Percentiles rank a stretch among this genome's conserved stretches.
These are phyloP conservation scores for Drosophila tristis DNA, from an alignment of 1,140 invertebrate genomes.

Conservation along the genomic window DNA sequence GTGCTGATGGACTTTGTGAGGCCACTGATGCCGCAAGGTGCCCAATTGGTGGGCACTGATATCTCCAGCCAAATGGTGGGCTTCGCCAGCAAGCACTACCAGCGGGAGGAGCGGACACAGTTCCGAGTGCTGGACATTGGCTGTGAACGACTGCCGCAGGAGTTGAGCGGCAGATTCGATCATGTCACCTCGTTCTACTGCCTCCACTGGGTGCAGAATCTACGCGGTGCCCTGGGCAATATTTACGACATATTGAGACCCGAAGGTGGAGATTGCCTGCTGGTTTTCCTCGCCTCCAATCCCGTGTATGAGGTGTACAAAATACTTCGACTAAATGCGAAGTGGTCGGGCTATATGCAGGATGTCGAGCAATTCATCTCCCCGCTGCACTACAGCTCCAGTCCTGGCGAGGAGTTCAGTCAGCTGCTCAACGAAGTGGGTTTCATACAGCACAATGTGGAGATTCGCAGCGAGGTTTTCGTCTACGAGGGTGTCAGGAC, in stretches of 20 bases:
- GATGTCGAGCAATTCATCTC: slow-evolving; percentile 88
- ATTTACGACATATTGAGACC: slow-evolving; percentile 52
- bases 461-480: slow-evolving; percentile 87
- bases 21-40: slow-evolving; percentile 86
- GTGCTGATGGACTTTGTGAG: slow-evolving; percentile 89
- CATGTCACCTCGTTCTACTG: slow-evolving; percentile 93
- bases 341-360: slow-evolving; percentile 89
- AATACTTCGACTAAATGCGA: slow-evolving; percentile 85
- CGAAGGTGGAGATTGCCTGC: slow-evolving; percentile 87
- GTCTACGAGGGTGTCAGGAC: slow-evolving; percentile 86
- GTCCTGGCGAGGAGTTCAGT: slow-evolving; percentile 87
- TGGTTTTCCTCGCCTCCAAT: slow-evolving; percentile 90
- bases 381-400: slow-evolving; percentile 87
- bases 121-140: slow-evolving; percentile 89
- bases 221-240: slow-evolving; percentile 86
- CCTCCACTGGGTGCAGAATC: slow-evolving; percentile 92
- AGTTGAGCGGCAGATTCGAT: slow-evolving; percentile 86
- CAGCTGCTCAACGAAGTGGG: slow-evolving; percentile 87
- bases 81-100: slow-evolving; percentile 86
- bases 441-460: slow-evolving; percentile 88
- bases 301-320: slow-evolving; percentile 90
- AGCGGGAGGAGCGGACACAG: slow-evolving; percentile 75
- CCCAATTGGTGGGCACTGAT: slow-evolving; percentile 87
- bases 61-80: slow-evolving; percentile 89
- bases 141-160: slow-evolving; percentile 65